Evolutionary conservation across 2,888 invertebrate genomes (phyloP).

Genomic region (Diloba caeruleocephala): DNA sequence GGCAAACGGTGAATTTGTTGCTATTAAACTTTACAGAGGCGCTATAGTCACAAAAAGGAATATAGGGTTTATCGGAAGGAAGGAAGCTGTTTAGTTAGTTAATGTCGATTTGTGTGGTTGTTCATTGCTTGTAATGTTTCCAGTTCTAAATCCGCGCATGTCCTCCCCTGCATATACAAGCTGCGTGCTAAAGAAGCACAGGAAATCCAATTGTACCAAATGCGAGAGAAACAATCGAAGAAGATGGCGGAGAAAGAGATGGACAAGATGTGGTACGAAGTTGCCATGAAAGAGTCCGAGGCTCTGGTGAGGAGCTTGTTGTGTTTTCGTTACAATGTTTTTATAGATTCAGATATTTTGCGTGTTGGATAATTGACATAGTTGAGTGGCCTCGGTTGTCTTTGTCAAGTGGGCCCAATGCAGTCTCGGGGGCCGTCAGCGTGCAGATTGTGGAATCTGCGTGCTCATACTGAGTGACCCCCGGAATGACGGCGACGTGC

Average conservation of each 20-base stretch:
- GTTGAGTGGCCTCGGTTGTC: too few relatives aligned
- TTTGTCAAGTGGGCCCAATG: too few relatives aligned
- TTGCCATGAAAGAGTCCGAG: slow-evolving; percentile 88
- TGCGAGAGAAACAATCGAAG: slow-evolving; percentile 88
- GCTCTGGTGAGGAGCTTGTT: slow-evolving; percentile 78
- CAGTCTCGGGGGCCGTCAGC: too few relatives aligned
- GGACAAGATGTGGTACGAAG: slow-evolving; percentile 90
- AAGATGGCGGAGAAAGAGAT: slow-evolving; percentile 87
- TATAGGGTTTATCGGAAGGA: not conserved
- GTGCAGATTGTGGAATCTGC: too few relatives aligned
- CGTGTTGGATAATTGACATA: too few relatives aligned
- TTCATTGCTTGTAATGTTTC: slow-evolving; percentile 31
- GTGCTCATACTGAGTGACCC: too few relatives aligned
- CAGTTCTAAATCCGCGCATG: slow-evolving; percentile 84
- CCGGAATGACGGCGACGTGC: too few relatives aligned
- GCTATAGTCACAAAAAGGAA: not conserved
- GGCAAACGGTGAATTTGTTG: not conserved
- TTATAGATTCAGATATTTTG: too few relatives aligned
- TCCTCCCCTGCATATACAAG: slow-evolving; percentile 72
- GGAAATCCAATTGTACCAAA: slow-evolving; percentile 89
- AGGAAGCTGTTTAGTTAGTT: too few relatives aligned
- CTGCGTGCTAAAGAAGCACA: slow-evolving; percentile 86
- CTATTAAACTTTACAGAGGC: not conserved
- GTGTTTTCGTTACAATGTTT: too few relatives aligned
- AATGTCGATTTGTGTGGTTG: too few relatives aligned